Evolutionary conservation across 2,888 invertebrate species (phyloP).

Genomic region (Athrips mouffetella): DNA sequence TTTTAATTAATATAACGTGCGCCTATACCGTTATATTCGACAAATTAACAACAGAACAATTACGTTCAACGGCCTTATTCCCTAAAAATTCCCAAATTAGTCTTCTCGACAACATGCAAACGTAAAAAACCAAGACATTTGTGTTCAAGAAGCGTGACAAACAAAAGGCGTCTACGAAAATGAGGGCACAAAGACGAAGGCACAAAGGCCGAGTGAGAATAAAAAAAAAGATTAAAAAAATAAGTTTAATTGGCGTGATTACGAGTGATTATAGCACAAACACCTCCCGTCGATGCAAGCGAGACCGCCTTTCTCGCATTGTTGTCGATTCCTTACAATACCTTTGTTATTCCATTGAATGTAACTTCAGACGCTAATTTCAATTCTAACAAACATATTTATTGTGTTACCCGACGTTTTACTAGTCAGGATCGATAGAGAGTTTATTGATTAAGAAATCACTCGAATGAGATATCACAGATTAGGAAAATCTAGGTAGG

Average conservation of each 20-base stretch:
- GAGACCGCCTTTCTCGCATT: conserved; percentile 32
- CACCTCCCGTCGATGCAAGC: conserved; percentile 48
- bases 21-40: neutral
- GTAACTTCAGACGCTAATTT: conserved; percentile 12
- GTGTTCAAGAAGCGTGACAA: conserved; percentile 32
- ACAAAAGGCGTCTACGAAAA: conserved; percentile 57
- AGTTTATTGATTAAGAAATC: no score
- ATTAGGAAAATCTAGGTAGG: no score
- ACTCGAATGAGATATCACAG: no score
- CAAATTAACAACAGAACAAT: neutral
- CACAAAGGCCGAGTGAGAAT: conserved; percentile 65
- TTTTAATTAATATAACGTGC: no score
- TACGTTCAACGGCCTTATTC: conserved; percentile 4
- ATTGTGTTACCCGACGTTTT: no score
- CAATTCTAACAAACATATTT: no score
- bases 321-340: conserved; percentile 23
- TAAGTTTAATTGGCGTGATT: conserved; percentile 72
- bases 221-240: conserved; percentile 39
- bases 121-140: conserved; percentile 24
- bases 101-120: conserved; percentile 24
- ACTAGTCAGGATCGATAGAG: no score
- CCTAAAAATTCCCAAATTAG: conserved; percentile 25
- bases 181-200: conserved; percentile 55
- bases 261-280: conserved; percentile 64
- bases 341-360: conserved; percentile 11